These are phyloP conservation scores for Porites australiensis DNA, from an alignment of 64 coral and sea anemone species.

Conservation along the genomic window DNA sequence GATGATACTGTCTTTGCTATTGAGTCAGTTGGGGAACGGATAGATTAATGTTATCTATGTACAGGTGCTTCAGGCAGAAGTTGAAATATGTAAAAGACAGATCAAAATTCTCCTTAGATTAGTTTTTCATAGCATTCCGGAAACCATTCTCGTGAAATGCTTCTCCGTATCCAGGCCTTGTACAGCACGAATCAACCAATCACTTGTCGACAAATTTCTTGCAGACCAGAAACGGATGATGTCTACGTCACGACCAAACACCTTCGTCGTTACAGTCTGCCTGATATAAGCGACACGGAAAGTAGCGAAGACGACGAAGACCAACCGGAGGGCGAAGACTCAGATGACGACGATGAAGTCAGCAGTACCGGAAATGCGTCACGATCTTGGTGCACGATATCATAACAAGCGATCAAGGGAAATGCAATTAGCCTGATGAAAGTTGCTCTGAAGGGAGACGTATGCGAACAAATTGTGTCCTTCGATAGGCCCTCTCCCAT, in stretches of 20 bases:
- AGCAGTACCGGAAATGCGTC: slow-evolving; percentile 29
- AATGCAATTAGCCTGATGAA: neutral
- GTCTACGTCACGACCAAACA: slow-evolving; percentile 89
- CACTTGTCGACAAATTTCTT: neutral
- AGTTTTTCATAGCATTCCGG: no score
- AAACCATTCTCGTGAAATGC: neutral
- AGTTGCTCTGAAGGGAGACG: neutral
- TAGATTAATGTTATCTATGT: no score
- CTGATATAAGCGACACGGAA: slow-evolving; percentile 89
- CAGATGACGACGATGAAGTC: slow-evolving; percentile 86
- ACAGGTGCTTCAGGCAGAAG: no score
- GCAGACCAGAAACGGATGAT: slow-evolving; percentile 86
- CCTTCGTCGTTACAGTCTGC: slow-evolving; percentile 80
- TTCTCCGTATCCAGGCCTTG: no score
- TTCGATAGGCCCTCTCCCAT: no score
- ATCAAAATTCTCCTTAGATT: no score
- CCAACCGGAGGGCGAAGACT: slow-evolving; percentile 50
- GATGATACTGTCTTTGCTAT: no score
- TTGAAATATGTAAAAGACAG: no score
- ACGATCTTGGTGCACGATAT: slow-evolving; percentile 96
- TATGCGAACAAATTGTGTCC: neutral
- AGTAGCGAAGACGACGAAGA: slow-evolving; percentile 86
- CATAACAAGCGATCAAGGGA: neutral
- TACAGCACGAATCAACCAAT: no score
- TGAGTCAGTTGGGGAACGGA: no score